Evolutionary conservation across 2,888 invertebrate species (phyloP).

Genomic region (Drosophila subsilvestris): DNA sequence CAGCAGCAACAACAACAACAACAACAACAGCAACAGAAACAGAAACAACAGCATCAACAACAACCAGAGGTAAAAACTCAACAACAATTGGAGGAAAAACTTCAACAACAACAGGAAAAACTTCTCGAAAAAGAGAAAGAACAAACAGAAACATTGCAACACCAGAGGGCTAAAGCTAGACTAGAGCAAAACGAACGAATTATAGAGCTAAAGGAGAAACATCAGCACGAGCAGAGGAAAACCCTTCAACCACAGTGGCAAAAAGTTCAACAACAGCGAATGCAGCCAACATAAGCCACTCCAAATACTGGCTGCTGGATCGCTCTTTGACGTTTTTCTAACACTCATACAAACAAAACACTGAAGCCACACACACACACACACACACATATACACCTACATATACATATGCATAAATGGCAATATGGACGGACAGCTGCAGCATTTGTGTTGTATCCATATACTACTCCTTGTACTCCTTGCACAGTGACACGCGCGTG

Average conservation of each 20-base stretch:
- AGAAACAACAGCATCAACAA: slow-evolving; percentile 4
- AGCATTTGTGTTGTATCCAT: slow-evolving; percentile 40
- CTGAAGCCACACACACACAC: neutral
- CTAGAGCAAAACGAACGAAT: neutral
- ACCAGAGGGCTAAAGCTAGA: neutral
- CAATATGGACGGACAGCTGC: slow-evolving; percentile 72
- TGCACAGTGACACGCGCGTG: slow-evolving; percentile 69
- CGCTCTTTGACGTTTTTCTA: slow-evolving; percentile 34
- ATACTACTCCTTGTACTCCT: slow-evolving; percentile 17
- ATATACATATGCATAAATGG: slow-evolving; percentile 72
- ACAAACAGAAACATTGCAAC: neutral
- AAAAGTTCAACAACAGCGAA: slow-evolving; percentile 8
- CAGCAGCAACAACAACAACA: slow-evolving; percentile 7
- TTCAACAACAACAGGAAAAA: slow-evolving; percentile 15
- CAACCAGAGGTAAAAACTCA: neutral
- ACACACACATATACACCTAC: slow-evolving; percentile 24
- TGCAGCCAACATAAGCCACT: slow-evolving; percentile 32
- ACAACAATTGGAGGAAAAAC: slow-evolving; percentile 4
- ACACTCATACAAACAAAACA: slow-evolving; percentile 20
- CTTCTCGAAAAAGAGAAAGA: neutral
- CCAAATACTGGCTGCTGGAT: slow-evolving; percentile 18
- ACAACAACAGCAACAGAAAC: slow-evolving; percentile 22
- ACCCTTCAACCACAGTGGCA: slow-evolving; percentile 3
- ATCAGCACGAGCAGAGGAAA: neutral
- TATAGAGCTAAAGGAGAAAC: neutral